These are phyloP conservation scores for Beroe forskalii DNA, from an alignment of 37 sponge, comb jelly and placozoan genomes.

Conservation along the genomic window DNA sequence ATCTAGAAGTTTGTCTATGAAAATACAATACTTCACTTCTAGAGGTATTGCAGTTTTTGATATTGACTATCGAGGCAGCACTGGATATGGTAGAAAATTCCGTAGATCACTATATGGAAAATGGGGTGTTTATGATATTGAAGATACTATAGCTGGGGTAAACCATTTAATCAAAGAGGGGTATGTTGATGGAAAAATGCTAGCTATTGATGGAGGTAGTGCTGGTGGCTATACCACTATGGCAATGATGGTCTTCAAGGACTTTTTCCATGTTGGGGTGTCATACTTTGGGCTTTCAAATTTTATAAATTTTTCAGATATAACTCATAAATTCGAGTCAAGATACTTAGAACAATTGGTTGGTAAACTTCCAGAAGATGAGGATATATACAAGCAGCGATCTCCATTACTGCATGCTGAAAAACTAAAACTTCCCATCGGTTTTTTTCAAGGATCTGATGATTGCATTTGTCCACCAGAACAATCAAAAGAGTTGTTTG, in stretches of 20 bases:
- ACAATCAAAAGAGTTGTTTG: constrained; percentile 1
- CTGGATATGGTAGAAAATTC: constrained; percentile 16
- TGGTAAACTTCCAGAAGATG: constrained; percentile 47
- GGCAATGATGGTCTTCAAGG: constrained; percentile 58
- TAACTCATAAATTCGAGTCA: constrained; percentile 46
- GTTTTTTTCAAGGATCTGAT: constrained; percentile 53
- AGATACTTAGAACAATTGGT: background rate
- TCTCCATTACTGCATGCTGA: constrained; percentile 33
- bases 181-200: background rate
- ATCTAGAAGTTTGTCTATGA: constrained; percentile 13
- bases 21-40: constrained; percentile 42
- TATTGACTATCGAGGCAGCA: constrained; percentile 37
- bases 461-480: constrained; percentile 38
- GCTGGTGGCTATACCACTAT: constrained; percentile 58
- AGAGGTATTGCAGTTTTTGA: constrained; percentile 35
- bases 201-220: constrained; percentile 51
- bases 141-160: constrained; percentile 15
- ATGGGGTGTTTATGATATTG: constrained; percentile 63
- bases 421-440: background rate
- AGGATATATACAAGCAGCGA: constrained; percentile 10
- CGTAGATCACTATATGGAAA: constrained; percentile 41
- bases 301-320: background rate
- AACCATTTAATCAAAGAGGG: background rate
- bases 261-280: constrained; percentile 49
- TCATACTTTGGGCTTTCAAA: constrained; percentile 20